A percentile compares a stretch with the other conserved stretches of the same genome.
Evolutionary conservation across 2,113 vertebrate genomes (phyloP).

Genomic region (Pantherophis guttatus): DNA sequence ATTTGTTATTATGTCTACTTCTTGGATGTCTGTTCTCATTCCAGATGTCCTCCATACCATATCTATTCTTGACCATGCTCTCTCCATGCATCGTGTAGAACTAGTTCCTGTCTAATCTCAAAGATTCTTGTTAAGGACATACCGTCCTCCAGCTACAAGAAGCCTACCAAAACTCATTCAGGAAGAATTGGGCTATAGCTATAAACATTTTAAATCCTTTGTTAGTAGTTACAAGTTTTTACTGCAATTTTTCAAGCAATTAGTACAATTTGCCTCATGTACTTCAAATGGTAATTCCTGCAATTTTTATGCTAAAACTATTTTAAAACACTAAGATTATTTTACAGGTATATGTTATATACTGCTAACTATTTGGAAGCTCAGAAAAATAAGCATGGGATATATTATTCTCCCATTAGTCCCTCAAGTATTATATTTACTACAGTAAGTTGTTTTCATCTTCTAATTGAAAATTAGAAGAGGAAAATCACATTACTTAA

Average conservation of each 20-base stretch:
- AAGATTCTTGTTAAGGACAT: background rate
- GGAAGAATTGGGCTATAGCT: background rate
- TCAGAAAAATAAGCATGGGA: background rate
- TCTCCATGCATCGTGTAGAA: no score
- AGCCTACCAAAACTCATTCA: background rate
- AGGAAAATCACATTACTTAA: no score
- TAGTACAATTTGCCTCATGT: background rate
- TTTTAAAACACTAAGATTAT: background rate
- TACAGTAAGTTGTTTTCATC: background rate
- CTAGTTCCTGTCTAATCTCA: no score
- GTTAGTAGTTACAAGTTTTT: background rate
- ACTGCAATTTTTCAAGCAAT: background rate
- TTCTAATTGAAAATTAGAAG: background rate
- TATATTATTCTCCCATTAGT: background rate
- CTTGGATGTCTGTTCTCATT: no score
- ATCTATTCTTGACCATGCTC: no score
- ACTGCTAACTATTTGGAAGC: background rate
- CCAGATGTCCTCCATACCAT: no score
- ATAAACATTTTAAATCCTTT: background rate
- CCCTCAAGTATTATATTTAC: background rate
- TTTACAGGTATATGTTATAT: background rate
- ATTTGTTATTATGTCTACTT: no score
- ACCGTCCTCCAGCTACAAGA: background rate
- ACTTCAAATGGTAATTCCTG: background rate
- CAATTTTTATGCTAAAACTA: background rate